Evolutionary conservation across 2,888 invertebrate species (phyloP).

Genomic region (Lasioglossum malachurum): DNA sequence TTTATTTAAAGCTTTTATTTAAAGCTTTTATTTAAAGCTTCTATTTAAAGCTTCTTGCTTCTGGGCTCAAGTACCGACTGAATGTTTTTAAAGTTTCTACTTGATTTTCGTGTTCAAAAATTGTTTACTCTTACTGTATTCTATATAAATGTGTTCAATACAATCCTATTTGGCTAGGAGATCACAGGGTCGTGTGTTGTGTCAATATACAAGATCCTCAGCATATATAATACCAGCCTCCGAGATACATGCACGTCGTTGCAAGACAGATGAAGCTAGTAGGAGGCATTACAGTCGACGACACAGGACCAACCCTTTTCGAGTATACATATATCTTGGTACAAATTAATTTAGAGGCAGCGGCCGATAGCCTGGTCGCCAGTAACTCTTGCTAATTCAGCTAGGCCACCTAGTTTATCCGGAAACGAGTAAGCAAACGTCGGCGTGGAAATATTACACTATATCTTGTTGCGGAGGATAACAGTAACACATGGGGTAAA

Average conservation of each 20-base stretch:
- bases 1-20: neutral
- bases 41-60: neutral
- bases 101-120: neutral
- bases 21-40: neutral
- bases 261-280: conserved; percentile 45
- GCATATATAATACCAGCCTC: neutral
- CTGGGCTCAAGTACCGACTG: neutral
- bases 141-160: neutral
- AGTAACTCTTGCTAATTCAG: neutral
- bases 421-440: neutral
- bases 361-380: neutral
- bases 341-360: conserved; percentile 22
- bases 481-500: neutral
- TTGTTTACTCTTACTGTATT: neutral
- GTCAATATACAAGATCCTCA: neutral
- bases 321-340: neutral
- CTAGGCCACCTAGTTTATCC: neutral
- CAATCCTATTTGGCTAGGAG: neutral
- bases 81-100: neutral
- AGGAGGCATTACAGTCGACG: conserved; percentile 13
- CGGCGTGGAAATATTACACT: neutral
- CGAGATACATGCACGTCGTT: conserved; percentile 18
- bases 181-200: neutral
- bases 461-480: neutral
- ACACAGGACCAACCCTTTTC: neutral